Conservation (phyloP, 2,113 vertebrate genomes). For the Salvator merianae region DNA sequence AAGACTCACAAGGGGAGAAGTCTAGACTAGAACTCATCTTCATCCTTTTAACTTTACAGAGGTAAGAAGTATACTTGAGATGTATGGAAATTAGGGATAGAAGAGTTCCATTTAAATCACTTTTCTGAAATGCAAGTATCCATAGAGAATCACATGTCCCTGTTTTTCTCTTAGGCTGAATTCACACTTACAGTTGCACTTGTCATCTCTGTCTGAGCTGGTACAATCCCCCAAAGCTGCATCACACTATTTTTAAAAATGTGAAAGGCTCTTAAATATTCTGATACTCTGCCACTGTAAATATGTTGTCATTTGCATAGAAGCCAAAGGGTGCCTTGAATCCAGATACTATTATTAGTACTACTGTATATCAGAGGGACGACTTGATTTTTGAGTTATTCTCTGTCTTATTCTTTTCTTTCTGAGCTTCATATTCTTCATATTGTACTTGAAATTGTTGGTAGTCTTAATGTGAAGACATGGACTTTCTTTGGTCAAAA, state of each 20-base stretch:
- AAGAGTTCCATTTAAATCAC: too few relatives aligned
- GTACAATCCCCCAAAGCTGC: background rate
- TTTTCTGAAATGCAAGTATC: too few relatives aligned
- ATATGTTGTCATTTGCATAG: constrained; percentile 11
- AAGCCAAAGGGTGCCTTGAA: background rate
- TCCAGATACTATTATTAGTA: background rate
- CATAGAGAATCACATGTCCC: too few relatives aligned
- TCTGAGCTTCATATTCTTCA: background rate
- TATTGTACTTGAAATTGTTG: background rate
- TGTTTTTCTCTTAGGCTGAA: too few relatives aligned
- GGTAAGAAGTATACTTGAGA: background rate
- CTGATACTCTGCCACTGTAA: background rate
- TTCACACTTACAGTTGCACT: background rate
- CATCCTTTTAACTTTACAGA: background rate
- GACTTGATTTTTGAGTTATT: background rate
- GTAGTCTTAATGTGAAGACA: background rate
- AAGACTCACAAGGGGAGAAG: background rate
- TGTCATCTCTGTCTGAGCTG: background rate
- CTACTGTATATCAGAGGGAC: background rate
- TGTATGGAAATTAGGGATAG: too few relatives aligned
- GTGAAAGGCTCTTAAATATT: constrained; percentile 16
- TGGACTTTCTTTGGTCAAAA: background rate
- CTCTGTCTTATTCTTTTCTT: accelerated
- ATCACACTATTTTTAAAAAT: constrained; percentile 2
- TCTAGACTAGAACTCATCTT: background rate